Evolutionary conservation across 2,113 vertebrate species (phyloP), one percentile per base, ranked within the genome.

Genomic region (Camelus dromedarius): DNA sequence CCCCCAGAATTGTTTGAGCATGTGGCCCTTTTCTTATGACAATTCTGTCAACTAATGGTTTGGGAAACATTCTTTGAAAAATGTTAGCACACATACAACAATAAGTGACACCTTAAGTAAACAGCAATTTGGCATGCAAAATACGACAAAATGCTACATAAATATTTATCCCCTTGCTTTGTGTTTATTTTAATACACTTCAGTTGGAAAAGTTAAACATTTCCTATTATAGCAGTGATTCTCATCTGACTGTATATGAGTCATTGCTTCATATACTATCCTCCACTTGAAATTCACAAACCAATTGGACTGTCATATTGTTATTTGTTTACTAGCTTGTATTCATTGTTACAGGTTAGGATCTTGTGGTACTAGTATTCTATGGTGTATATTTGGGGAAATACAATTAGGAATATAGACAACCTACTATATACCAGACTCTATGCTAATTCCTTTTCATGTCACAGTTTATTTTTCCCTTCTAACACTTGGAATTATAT

Each of bases 91-190:
- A 14, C 24, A 26, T 69, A 35, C 38, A 89, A n/a, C 54, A 70
- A 75, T 69, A 62, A 93, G 50, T 86, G 30, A 50, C 54, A 90
- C 13, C 35, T 64, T 48, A 35, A 9, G 10, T 69, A 86, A 92
- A 92, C 11, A 87, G 32, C 6, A 70, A 89, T 92, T 66, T 97
- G 91, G 24, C 54, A 80, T 80, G 38, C 48, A 67, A 91, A 70
- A 91, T 13, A 46, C 56, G 38, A 81, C 42, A 80, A 94, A 94
- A 56, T 84, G 3, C 5, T 72, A 56, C 13, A 42, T 93, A 91
- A 92, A 60, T 70, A 80, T 88, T 73, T 66, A 66, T 72, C 19
- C 28, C 46, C 48, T 54, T 62, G 9, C 5, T 24, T 87, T 81
- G 80, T 58, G 64, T 90, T 73, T 58, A 94, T 77, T 66, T 91